Base-by-base conservation (phyloP, 1,140 invertebrate species). In the Teleogryllus occipitalis region DNA sequence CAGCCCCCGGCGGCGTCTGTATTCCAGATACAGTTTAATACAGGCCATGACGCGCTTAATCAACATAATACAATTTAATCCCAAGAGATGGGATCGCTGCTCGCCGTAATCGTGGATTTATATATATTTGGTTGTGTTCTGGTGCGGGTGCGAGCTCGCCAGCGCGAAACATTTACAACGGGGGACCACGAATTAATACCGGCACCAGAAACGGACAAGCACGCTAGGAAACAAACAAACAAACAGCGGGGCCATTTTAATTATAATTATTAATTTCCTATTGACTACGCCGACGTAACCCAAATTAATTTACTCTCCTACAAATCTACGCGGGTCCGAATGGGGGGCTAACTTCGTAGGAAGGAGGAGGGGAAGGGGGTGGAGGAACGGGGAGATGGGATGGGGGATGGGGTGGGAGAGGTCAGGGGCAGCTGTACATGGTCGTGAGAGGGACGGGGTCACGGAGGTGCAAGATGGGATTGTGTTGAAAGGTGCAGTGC, bases 41-140 rank as follows among this genome's bases (percentile, higher is more conserved):
- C 54, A 65, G 54, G 54, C 54, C 54, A 65, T 65, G 54, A 65
- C 54, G 54, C 54, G 54, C 54, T 65, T 65, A 65, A 65, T 65
- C 54, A 65, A 65, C 54, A 65, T 65, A 65, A 65, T 65, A 65
- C 54, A 65, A 65, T 65, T 65, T 65, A 65, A 65, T 65, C 54
- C 54, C 54, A 18, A 65, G 54, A 65, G 54, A 65, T 18, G 54
- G 54, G 10, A 65, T 65, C 54, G 54, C 54, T 7, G 54, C 54
- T 10, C 54, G 18, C 10, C 54, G 54, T 65, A 65, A 65, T 65
- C 54, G 54, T 65, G 54, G 54, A 65, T 65, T 65, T 65, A 65
- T 65, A 65, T 65, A 65, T 65, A 65, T 65, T 65, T 65, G 54
- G 27, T 18, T 18, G 18, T 65, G 54, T 65, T 65, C 54, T 18